phyloP scores from a whole-genome alignment of 2,888 invertebrate species.

The Andrena praecox region DNA sequence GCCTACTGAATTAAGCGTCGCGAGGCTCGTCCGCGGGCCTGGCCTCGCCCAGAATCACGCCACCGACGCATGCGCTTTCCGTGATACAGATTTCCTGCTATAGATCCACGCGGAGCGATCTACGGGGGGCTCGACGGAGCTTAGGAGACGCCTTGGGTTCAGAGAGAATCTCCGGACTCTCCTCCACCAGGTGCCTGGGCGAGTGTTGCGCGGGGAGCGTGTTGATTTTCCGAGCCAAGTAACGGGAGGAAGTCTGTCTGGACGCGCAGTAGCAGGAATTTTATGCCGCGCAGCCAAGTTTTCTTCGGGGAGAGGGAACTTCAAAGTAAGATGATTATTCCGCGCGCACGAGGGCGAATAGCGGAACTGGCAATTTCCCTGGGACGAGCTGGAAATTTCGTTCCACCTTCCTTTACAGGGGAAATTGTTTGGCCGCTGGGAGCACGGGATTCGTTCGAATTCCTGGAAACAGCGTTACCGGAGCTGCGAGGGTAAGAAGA shows the following conservation, averaged over 20 bases:
- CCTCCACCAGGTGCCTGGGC: neutral
- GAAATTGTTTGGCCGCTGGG: slow-evolving; percentile 3
- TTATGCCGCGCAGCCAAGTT: neutral
- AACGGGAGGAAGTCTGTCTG: too few species aligned
- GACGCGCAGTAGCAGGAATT: too few species aligned
- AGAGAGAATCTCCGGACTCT: neutral
- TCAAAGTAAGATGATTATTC: slow-evolving; percentile 21
- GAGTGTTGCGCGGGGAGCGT: neutral
- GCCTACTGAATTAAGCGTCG: slow-evolving; percentile 65
- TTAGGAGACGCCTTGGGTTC: neutral
- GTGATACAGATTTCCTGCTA: slow-evolving; percentile 46
- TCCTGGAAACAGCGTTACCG: neutral
- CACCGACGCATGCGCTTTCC: slow-evolving; percentile 56
- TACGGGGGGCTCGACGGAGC: slow-evolving; percentile 31
- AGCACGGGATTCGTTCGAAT: neutral
- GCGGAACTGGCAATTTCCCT: neutral
- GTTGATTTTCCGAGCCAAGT: too few species aligned
- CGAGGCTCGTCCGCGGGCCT: slow-evolving; percentile 55
- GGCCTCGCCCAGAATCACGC: slow-evolving; percentile 65
- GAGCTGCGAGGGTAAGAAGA: too few species aligned
- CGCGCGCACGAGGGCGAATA: neutral
- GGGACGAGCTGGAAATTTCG: neutral
- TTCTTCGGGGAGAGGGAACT: neutral
- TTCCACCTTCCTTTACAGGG: neutral
- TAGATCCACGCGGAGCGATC: slow-evolving; percentile 41